Evolutionary conservation across 2,888 invertebrate species (phyloP), one percentile per base, ranked within the genome.

Genomic region (Drosophila lacicola): DNA sequence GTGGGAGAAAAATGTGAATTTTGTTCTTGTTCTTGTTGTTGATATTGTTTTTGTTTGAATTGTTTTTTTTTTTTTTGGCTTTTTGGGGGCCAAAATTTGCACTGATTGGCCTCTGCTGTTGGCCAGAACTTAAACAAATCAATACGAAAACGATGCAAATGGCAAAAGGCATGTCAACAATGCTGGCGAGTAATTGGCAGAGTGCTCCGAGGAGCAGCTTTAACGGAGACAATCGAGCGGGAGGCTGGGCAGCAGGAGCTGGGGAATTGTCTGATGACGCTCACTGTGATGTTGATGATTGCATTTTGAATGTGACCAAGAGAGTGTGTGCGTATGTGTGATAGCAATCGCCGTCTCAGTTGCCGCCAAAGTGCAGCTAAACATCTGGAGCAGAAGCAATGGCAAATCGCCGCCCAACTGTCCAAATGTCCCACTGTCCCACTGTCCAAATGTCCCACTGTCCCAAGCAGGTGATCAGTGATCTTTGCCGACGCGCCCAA

Each of bases 121-220:
- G 55, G 49, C 29, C 45, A 42, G 68, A 73, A 73, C 70, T 82
- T 87, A 87, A 87, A 88, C 88, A 87, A 87, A 87, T 87, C 86
- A 87, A 87, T 87, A 87, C 79, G 84, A 82, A 80, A 86, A 82
- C 87, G 81, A 86, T 88, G 88, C 84, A 87, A 87, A 84, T 87
- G 88, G 82, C 67, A 77, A 87, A 82, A 74, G 88, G 88, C 79
- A 87, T 88, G 82, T 77, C 75, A 88, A 69, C 82, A 86, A 87
- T 87, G 78, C 82, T 69, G 70, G 74, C 88, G 86, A 87, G 89
- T 87, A 87, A 87, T 87, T 87, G 86, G 86, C 86, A 82, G 80
- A 70, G 60, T 56, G 65, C 58, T 57, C 29, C 29, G 55, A 46
- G 53, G 57, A 39, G 33, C 33, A 19, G 50, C 44, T 34, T 39